Evolutionary conservation across 2,888 invertebrate species (phyloP), one percentile per base, ranked within the genome.

Genomic region (Cylindroiulus punctatus): DNA sequence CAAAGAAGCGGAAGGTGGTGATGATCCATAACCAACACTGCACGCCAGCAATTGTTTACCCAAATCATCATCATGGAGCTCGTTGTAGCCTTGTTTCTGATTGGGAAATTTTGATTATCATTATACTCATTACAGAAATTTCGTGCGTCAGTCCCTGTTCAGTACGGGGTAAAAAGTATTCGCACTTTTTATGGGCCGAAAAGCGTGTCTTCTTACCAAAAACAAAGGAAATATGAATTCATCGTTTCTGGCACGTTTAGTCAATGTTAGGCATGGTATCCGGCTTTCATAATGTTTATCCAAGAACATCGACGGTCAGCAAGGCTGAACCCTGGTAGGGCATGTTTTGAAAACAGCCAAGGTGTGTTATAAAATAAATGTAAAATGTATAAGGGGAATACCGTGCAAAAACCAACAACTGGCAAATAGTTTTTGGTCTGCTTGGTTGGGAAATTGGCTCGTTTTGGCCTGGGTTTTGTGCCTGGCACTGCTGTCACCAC

Each of bases 141-240:
- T 57, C 57, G 57, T 57, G 57, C 57, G 57, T 22, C 57, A 57
- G 57, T 57, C 57, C 22, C 22, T 22, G 7, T 57, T 57, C 22
- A 19, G 52, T 22, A 22, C 22, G 4, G 57, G 22, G 7, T 19
- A 57, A 57, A 57, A 44, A 12, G 1, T 3, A 8, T 44, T 44
- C 44, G 44, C 44, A 44, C 44, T 44, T 44, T 44, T 44, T 44
- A 14, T 44, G n/a, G 52, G 52, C 22, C 22, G n/a, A 8, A 57
- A 57, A 57, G 57, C 57, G 57, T 57, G 57, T 57, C 57, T 57
- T 57, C 57, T 22, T 57, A 44, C 22, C 57, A 57, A 57, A 57
- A 57, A 57, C 57, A 57, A 57, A 57, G 57, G 57, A 57, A 57
- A 57, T 22, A 57, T 57, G 57, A 22, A 22, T 57, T 57, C 44